phyloP scores from a whole-genome alignment of 2,888 invertebrate genomes.

The Pammene aurita region DNA sequence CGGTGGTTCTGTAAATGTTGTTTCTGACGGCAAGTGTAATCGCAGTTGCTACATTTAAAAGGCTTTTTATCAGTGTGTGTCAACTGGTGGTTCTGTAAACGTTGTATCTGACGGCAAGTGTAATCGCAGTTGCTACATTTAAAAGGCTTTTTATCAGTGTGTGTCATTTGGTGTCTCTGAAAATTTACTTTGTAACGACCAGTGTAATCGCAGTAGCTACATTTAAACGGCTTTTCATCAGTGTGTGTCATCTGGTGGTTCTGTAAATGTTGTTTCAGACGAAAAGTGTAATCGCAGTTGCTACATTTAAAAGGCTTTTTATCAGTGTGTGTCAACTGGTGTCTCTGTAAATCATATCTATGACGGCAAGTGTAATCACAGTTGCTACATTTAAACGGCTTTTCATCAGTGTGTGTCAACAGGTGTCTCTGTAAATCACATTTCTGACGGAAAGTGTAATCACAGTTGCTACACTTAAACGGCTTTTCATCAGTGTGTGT shows the following conservation, averaged over 20 bases:
- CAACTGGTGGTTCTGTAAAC: too few relatives aligned
- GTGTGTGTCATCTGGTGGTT: not conserved
- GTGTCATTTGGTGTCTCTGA: too few relatives aligned
- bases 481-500: not conserved
- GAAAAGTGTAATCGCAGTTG: not conserved
- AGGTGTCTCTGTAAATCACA: not conserved
- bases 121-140: not conserved
- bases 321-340: not conserved
- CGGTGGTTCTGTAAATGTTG: too few relatives aligned
- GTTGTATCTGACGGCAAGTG: not conserved
- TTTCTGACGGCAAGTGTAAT: too few relatives aligned
- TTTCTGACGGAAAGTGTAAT: not conserved
- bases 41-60: too few relatives aligned
- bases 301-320: not conserved
- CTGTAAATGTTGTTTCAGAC: not conserved
- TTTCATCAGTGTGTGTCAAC: not conserved
- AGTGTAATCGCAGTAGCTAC: too few relatives aligned
- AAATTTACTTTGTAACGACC: too few relatives aligned
- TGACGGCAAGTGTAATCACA: not conserved
- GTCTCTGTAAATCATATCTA: not conserved
- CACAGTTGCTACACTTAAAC: conserved; percentile 1
- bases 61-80: too few relatives aligned
- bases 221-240: not conserved
- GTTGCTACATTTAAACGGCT: not conserved
- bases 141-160: too few relatives aligned